A percentile compares a stretch with the other conserved stretches of the same genome.
phyloP scores from a whole-genome alignment of 2,113 vertebrate species.

The Nibea coibor region DNA sequence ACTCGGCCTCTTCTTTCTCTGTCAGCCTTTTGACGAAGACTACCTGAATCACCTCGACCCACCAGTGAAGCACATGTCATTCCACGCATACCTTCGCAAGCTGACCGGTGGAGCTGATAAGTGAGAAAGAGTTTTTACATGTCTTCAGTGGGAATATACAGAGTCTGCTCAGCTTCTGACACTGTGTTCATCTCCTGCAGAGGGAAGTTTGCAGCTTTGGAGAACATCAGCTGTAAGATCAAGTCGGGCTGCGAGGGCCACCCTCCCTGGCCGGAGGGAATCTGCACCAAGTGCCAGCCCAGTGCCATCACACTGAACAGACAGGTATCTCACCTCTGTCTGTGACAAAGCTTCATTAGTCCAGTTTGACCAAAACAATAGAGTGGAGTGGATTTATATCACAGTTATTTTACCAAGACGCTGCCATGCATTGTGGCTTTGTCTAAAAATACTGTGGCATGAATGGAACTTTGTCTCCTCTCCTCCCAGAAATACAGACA shows the following conservation, averaged over 20 bases:
- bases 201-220: constrained; percentile 97
- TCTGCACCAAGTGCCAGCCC: constrained; percentile 99
- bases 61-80: constrained; percentile 99
- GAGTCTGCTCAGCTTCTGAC: rapidly evolving
- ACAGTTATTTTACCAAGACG: no score
- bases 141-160: rapidly evolving
- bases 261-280: constrained; percentile 97
- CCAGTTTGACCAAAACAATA: background rate
- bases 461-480: background rate
- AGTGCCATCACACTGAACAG: constrained; percentile 97
- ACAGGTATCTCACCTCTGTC: constrained; percentile 83
- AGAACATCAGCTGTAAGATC: constrained; percentile 99
- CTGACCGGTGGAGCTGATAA: constrained; percentile 98
- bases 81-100: constrained; percentile 98
- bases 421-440: no score
- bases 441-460: background rate
- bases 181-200: constrained; percentile 73
- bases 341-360: background rate
- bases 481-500: constrained; percentile 95
- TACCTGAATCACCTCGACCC: constrained; percentile 99
- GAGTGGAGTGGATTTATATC: no score
- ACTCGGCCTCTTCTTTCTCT: background rate
- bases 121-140: constrained; percentile 79
- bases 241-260: constrained; percentile 98
- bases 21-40: constrained; percentile 98